A percentile compares a stretch with the other conserved stretches of the same genome.
phyloP scores from a whole-genome alignment of 2,888 invertebrate species.

The Tanypteryx hageni region DNA sequence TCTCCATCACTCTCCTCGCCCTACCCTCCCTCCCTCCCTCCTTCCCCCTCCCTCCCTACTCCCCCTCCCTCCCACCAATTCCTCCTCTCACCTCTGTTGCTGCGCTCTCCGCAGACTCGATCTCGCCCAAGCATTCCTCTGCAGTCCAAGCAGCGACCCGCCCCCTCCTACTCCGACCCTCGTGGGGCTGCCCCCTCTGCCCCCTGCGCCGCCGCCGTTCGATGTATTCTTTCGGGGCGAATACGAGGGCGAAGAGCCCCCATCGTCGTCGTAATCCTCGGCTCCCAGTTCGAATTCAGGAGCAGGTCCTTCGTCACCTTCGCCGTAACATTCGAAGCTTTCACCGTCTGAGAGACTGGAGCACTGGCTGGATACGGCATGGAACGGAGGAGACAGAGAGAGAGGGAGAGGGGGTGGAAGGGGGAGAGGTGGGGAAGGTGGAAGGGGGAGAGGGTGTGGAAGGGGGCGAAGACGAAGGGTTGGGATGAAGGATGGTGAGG shows the following conservation, averaged over 20 bases:
- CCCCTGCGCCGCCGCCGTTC: neutral
- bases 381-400: neutral
- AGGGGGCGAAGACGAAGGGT: no score
- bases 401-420: no score
- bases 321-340: conserved; percentile 89
- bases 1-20: no score
- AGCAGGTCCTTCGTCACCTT: conserved; percentile 73
- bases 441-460: no score
- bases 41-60: no score
- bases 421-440: no score
- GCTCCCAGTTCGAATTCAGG: conserved; percentile 61
- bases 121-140: conserved; percentile 88
- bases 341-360: conserved; percentile 85
- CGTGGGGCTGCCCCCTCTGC: neutral
- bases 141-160: conserved; percentile 78
- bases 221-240: conserved; percentile 18
- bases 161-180: neutral
- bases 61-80: no score
- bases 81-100: conserved; percentile 23
- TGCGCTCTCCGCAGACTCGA: conserved; percentile 88
- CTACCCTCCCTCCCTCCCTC: no score
- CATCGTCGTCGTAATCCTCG: conserved; percentile 40
- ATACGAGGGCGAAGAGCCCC: conserved; percentile 34
- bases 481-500: no score
- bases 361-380: conserved; percentile 74